Percentiles rank a stretch among this genome's conserved stretches.
These are phyloP conservation scores for Hydropsyche tenuis DNA, from an alignment of 1,140 invertebrate species.

Conservation along the genomic window DNA sequence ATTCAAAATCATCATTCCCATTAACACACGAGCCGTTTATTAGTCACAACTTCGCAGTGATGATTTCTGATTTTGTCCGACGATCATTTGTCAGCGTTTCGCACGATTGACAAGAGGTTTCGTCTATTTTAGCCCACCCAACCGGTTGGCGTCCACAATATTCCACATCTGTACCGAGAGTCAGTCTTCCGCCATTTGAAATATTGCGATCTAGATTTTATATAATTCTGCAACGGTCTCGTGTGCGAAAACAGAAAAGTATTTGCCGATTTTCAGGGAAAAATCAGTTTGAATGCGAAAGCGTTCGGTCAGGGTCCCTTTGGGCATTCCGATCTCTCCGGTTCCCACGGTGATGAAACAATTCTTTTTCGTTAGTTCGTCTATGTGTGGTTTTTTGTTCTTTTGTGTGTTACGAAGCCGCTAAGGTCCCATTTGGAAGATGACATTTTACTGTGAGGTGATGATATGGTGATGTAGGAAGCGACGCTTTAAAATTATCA, in stretches of 20 bases:
- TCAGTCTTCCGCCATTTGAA: not conserved
- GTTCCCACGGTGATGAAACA: constrained; percentile 50
- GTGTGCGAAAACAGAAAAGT: too few species aligned
- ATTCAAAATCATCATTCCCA: too few species aligned
- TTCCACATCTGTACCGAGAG: too few species aligned
- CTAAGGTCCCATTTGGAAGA: constrained; percentile 30
- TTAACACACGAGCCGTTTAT: too few species aligned
- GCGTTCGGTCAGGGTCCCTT: not conserved
- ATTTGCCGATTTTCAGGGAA: not conserved
- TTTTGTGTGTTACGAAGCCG: constrained; percentile 43
- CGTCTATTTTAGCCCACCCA: constrained; percentile 11
- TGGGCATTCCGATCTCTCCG: constrained; percentile 14
- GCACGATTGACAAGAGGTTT: constrained; percentile 6
- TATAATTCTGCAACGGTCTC: too few species aligned
- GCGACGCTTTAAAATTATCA: not conserved
- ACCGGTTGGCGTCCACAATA: too few species aligned
- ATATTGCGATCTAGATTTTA: too few species aligned
- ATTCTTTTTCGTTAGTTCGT: constrained; percentile 44
- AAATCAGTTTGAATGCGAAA: not conserved
- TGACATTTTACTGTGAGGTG: not conserved
- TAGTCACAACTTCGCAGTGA: too few species aligned
- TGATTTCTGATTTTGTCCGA: not conserved
- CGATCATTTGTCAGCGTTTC: not conserved
- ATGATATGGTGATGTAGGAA: not conserved
- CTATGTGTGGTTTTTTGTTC: constrained; percentile 34